phyloP scores from a whole-genome alignment of 2,888 invertebrate species.

The Sphaerophoria rueppellii region DNA sequence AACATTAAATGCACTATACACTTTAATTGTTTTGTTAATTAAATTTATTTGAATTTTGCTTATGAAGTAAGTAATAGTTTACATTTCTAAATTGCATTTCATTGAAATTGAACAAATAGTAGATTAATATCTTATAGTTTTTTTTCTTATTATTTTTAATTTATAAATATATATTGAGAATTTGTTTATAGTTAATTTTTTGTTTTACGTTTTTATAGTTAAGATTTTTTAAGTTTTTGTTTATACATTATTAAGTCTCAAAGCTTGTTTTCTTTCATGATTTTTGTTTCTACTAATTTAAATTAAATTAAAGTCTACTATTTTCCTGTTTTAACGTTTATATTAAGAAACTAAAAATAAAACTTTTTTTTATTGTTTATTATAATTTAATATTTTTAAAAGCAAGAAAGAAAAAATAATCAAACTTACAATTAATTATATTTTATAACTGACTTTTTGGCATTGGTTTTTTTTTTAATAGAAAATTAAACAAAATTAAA shows the following conservation, averaged over 20 bases:
- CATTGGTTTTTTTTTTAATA: slow-evolving; percentile 67
- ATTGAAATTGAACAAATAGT: slow-evolving; percentile 73
- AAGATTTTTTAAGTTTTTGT: slow-evolving; percentile 15
- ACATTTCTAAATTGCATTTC: slow-evolving; percentile 71
- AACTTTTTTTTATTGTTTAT: slow-evolving; percentile 17
- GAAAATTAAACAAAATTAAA: slow-evolving; percentile 54
- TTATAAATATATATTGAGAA: slow-evolving; percentile 61
- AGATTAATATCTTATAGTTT: slow-evolving; percentile 46
- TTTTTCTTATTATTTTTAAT: slow-evolving; percentile 32
- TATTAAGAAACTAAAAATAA: slow-evolving; percentile 40
- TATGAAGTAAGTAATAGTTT: slow-evolving; percentile 53
- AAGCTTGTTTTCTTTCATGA: slow-evolving; percentile 53
- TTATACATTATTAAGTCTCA: slow-evolving; percentile 50
- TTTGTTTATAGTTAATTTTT: slow-evolving; percentile 14
- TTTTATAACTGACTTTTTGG: slow-evolving; percentile 56
- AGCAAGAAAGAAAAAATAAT: slow-evolving; percentile 57
- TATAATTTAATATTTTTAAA: slow-evolving; percentile 25
- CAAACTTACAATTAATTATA: slow-evolving; percentile 62
- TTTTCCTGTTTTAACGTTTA: slow-evolving; percentile 31
- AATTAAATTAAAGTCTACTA: slow-evolving; percentile 28
- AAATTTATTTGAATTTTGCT: slow-evolving; percentile 69
- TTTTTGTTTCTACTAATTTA: slow-evolving; percentile 21
- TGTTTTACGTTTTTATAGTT: slow-evolving; percentile 24
- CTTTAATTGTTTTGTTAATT: slow-evolving; percentile 55
- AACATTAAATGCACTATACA: slow-evolving; percentile 71